These are phyloP conservation scores for Cartodere bifasciata DNA, from an alignment of 2,888 invertebrate species.

Conservation along the genomic window DNA sequence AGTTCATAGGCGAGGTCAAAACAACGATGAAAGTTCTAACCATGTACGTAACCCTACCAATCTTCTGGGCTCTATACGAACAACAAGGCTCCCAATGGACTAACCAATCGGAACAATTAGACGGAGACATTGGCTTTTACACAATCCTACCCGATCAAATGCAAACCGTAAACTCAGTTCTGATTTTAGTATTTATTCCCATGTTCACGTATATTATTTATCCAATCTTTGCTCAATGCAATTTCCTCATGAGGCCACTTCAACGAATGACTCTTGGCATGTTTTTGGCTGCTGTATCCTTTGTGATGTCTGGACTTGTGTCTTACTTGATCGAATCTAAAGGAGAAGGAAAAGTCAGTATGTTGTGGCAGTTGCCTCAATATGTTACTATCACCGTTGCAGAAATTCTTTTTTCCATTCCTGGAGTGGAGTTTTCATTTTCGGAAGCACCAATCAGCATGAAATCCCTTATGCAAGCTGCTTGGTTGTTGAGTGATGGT, in stretches of 20 bases:
- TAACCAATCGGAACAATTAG: conserved; percentile 82
- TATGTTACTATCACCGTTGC: conserved; percentile 84
- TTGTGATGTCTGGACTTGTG: conserved; percentile 77
- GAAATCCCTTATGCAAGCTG: conserved; percentile 89
- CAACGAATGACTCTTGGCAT: conserved; percentile 85
- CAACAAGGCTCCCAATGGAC: conserved; percentile 94
- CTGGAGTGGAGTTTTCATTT: conserved; percentile 91
- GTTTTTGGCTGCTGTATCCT: conserved; percentile 69
- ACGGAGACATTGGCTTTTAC: conserved; percentile 62
- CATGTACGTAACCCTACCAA: conserved; percentile 78
- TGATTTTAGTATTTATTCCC: conserved; percentile 78
- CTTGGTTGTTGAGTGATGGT: conserved; percentile 86
- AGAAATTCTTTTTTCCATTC: conserved; percentile 93
- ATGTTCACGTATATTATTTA: conserved; percentile 69
- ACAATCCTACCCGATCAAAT: conserved; percentile 86
- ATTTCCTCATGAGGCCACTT: conserved; percentile 59
- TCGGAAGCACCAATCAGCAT: conserved; percentile 85
- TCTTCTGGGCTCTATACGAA: conserved; percentile 97
- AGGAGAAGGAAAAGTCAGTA: conserved; percentile 62
- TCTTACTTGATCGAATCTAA: conserved; percentile 65
- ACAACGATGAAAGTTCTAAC: conserved; percentile 60
- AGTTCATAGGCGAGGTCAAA: conserved; percentile 69
- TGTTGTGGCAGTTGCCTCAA: conserved; percentile 82
- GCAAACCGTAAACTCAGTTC: conserved; percentile 81
- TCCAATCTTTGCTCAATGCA: conserved; percentile 58